Conservation (phyloP, 2,113 vertebrate genomes). For the Erpornis zantholeuca region DNA sequence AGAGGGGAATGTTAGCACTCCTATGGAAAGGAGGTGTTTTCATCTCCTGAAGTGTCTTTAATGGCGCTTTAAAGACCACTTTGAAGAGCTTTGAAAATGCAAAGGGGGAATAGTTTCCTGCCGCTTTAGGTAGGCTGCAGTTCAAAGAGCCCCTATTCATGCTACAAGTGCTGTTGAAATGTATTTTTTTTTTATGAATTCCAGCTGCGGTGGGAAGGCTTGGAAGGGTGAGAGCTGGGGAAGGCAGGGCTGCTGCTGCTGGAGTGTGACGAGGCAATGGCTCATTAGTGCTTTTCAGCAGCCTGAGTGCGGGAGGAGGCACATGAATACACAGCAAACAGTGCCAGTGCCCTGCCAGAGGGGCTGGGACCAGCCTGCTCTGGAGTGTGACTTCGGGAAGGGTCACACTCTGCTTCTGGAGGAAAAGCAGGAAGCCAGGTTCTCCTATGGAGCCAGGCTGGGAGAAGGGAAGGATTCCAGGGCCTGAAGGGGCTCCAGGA, state of each 20-base stretch:
- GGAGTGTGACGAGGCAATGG: not conserved
- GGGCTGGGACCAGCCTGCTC: not conserved
- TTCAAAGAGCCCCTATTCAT: not conserved
- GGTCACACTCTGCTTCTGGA: not conserved
- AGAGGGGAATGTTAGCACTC: not conserved
- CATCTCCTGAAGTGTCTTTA: not conserved
- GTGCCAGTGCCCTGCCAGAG: not conserved
- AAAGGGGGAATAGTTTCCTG: not conserved
- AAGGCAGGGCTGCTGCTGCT: not conserved
- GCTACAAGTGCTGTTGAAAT: not conserved
- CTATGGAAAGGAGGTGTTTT: not conserved
- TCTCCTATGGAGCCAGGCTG: not conserved
- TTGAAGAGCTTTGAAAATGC: not conserved
- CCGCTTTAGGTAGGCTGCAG: not conserved
- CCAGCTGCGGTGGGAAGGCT: not conserved
- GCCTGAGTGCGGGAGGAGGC: not conserved
- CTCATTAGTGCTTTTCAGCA: not conserved
- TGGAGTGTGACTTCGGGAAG: not conserved
- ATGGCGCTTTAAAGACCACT: not conserved
- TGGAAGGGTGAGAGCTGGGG: not conserved
- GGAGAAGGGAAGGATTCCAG: fast-evolving
- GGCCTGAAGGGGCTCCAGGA: not conserved
- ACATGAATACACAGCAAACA: not conserved
- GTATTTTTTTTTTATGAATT: not conserved
- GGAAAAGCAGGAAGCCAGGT: not conserved